Base-by-base conservation (phyloP, 1,140 invertebrate genomes). In the Pogonomyrmex barbatus region DNA sequence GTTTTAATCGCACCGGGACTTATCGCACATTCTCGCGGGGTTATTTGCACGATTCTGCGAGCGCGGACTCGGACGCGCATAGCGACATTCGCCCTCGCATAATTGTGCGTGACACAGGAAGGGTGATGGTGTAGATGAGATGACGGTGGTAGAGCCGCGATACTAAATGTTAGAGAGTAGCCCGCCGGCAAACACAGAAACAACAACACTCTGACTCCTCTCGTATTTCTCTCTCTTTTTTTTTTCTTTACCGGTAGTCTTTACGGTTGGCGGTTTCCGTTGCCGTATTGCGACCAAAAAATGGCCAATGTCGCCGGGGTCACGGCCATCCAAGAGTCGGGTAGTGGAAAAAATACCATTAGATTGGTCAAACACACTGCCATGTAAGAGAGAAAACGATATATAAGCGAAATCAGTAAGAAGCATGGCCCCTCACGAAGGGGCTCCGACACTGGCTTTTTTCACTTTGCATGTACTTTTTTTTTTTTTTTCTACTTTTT, bases 211-310 rank as follows among this genome's bases (percentile, higher is more conserved):
- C 65, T 62, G 87, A 87, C 73, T 39, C 56, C 85, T 91, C 90
- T 91, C 86, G 87, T 85, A 89, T 91, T 90, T 91, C 88, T 93
- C 91, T 94, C 85, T 93, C 91, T 93, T 92, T 93, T 93, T 91
- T 93, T 89, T 94, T 91, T 91, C 83, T 91, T 93, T 91, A 95
- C 95, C 96, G 96, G 96, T 97, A 98, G 97, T 97, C 96, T 98
- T 96, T 98, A 98, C 96, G 97, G 97, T 97, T 98, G 97, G 97
- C 97, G 97, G 96, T 98, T 98, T 96, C 97, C 97, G 96, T 97
- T 98, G 96, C 97, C 97, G 96, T 98, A 98, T 98, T 98, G 97
- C 97, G 97, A 97, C 95, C 96, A 95, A 95, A 95, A 95, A 95
- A 95, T 96, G 95, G 96, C 95, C 96, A 97, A 97, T 97, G 96